Base-by-base conservation (phyloP, 2,888 invertebrate species). In the Netelia fuscicornis region DNA sequence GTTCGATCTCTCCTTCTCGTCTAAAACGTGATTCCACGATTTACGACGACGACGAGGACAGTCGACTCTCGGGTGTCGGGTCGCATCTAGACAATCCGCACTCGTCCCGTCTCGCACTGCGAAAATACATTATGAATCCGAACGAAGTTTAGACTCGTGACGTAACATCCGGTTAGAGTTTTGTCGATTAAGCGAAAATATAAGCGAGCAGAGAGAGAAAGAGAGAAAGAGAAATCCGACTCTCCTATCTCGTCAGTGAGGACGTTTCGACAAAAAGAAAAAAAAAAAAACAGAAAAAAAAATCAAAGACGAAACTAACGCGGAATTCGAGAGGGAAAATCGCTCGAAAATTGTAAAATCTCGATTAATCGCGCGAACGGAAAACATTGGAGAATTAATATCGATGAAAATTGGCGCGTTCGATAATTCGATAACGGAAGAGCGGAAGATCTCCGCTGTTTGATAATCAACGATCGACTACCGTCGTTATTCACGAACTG, bases 11-110 rank as follows among this genome's bases (percentile, higher is more conserved):
- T 71, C 52, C 30, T 79, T 64, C 77, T 58, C 48, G 65, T 70
- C 25, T 70, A 62, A 52, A 75, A 64, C 44, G 6, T 52, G 30
- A 65, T 54, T 76, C 25, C 8, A 60, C 64, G 67, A 67, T 77
- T 37, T 42, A 25, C 67, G 44, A 48, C 68, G n/a, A 56, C 44
- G 78, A 79, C 86, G 81, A 62, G 65, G 62, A 62, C 48, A 86
- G 81, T 87, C 81, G 87, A 86, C 48, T 86, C 48, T 86, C 79
- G 67, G 90, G 91, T 91, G 90, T 91, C 91, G 83, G 88, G 85
- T 91, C 91, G 85, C 91, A 89, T 90, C 88, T 89, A 81, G 86
- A 88, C 89, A 88, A 90, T 91, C 89, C 89, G 88, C 90, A 89
- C 90, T 88, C 89, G 88, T 23, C 25, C 23, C 48, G 48, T 79